phyloP scores from a whole-genome alignment of 2,888 invertebrate genomes.

The Dichetophora obliterata region DNA sequence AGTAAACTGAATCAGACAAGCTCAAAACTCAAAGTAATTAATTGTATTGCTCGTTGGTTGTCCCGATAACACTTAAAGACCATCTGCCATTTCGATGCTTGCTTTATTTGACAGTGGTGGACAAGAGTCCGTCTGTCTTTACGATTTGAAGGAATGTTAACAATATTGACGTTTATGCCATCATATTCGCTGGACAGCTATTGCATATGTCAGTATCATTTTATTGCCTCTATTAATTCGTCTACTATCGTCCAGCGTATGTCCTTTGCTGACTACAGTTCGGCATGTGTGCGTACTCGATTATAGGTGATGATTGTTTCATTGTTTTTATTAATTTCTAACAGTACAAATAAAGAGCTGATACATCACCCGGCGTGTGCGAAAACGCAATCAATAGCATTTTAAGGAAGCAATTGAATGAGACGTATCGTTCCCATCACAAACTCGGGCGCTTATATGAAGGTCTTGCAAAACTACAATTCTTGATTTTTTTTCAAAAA shows the following conservation, averaged over 20 bases:
- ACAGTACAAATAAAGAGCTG: too few relatives aligned
- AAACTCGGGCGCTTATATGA: too few relatives aligned
- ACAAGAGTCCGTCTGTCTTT: not conserved
- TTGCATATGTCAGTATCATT: slow-evolving; percentile 1
- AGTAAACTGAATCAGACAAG: not conserved
- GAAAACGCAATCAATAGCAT: too few relatives aligned
- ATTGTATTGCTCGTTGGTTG: slow-evolving; percentile 1
- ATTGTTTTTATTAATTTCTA: too few relatives aligned
- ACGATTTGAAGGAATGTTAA: not conserved
- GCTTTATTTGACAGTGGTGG: not conserved
- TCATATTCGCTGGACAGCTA: not conserved
- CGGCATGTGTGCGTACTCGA: too few relatives aligned
- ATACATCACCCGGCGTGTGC: too few relatives aligned
- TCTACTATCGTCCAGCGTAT: not conserved
- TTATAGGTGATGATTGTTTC: too few relatives aligned
- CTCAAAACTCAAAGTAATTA: not conserved
- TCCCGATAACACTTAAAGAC: slow-evolving; percentile 7
- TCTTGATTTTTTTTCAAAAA: too few relatives aligned
- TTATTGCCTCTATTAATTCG: not conserved
- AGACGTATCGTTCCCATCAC: too few relatives aligned
- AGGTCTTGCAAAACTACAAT: too few relatives aligned
- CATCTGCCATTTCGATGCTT: not conserved
- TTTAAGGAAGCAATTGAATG: too few relatives aligned
- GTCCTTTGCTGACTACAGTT: too few relatives aligned
- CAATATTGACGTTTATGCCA: slow-evolving; percentile 18